Base-by-base conservation (phyloP, 1,140 invertebrate genomes). In the Drosophila teissieri region DNA sequence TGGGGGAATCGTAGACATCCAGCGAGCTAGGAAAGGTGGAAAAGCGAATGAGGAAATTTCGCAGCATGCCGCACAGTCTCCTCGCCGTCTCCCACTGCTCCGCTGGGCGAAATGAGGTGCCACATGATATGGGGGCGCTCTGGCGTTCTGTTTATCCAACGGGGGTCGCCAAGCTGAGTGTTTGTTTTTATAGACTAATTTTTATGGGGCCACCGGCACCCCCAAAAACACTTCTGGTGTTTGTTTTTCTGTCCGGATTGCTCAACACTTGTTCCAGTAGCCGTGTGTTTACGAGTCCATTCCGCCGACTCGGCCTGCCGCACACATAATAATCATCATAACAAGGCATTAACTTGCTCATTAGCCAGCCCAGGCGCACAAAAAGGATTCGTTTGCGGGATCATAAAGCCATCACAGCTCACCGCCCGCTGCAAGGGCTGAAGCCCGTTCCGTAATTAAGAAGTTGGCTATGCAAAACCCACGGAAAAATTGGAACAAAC, bases 131-230 rank as follows among this genome's bases (percentile, higher is more conserved):
- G 80, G 72, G 44, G 57, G 62, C 80, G 63, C 58, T 44, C 44
- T 57, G 80, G 74, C 74, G 73, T 49, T 70, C 80, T 89, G 81
- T 90, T 89, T 89, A 85, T 89, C 85, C 80, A 84, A 85, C 73
- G 80, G 78, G 70, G 85, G 85, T 89, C 84, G 78, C 88, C 85
- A 80, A 40, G 64, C 69, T 65, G 74, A 56, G 53, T 80, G 88
- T 89, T 89, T 89, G 77, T 89, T 89, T 89, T 88, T 88, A 89
- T 88, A 89, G 80, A 80, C 84, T 89, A 83, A 89, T 89, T 89
- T 78, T 89, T 90, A 90, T 89, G 83, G 83, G 78, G 79, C 67
- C 80, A 57, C 64, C 65, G 27, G 60, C 36, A 31, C 45, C 17
- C 19, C 46, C 22, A 24, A 55, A 57, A 52, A 42, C 58, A 58